Base-by-base conservation (phyloP, 2,888 invertebrate genomes). In the Leucophora obtusa region DNA sequence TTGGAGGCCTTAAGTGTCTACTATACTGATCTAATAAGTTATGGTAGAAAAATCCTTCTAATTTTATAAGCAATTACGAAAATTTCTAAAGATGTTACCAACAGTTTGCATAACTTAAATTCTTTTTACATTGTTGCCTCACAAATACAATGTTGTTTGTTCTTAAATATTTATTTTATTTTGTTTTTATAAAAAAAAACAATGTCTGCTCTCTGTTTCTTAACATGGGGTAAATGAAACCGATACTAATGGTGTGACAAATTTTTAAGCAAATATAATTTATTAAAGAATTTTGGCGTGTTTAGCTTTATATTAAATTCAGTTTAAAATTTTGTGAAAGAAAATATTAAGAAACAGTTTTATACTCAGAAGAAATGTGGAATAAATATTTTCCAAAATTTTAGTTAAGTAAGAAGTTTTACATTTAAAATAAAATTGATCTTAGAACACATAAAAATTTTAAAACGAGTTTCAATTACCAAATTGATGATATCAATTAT, bases 171-270 rank as follows among this genome's bases (percentile, higher is more conserved):
- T 47, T 47, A n/a, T 47, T 47, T 47, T n/a, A 14, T n/a, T 47
- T n/a, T 47, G 5, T 47, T 47, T 47, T 47, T n/a, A 14, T 47
- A n/a, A 1, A n/a, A 6, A 47, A 47, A 14, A 38, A 38, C 10
- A n/a, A 58, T 11, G 5, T 51, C 28, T 54, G 47, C 28, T 43
- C n/a, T 43, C 18, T n/a, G 28, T 56, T 33, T 54, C 9, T 4
- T 6, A 21, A 18, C 17, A 68, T 47, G 43, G 43, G 43, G 43
- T 7, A 14, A 53, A 35, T 71, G 62, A 58, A 75, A 71, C 71
- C 75, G 70, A 54, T 87, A 86, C 87, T 87, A 87, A 87, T 87
- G 87, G 87, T 86, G 86, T 87, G 87, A 87, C 87, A 87, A 87
- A 87, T 85, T 86, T 86, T 86, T 82, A 84, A 84, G 15, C 58